Conservation (phyloP, 2,888 invertebrate genomes). For the Synanthedon tipuliformis region DNA sequence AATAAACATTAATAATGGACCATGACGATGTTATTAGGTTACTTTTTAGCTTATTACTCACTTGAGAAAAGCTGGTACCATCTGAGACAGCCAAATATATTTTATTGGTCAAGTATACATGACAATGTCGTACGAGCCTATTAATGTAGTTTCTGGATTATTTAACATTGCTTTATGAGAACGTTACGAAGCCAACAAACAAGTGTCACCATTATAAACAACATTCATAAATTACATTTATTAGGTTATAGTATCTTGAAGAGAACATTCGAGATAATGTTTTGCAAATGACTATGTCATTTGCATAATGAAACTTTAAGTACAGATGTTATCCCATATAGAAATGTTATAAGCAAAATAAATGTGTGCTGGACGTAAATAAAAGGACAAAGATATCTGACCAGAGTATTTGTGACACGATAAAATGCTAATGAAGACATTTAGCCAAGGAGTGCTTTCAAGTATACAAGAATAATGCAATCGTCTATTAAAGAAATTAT, state of each 20-base stretch:
- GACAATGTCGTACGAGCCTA: too few relatives aligned
- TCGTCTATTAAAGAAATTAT: background rate
- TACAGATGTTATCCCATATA: background rate
- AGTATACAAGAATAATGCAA: slow-evolving; percentile 9
- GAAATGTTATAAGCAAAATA: background rate
- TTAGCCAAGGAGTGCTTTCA: slow-evolving; percentile 18
- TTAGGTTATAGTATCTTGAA: background rate
- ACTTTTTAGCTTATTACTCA: too few relatives aligned
- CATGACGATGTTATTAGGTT: too few relatives aligned
- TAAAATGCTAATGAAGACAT: slow-evolving; percentile 29
- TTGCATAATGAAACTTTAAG: background rate
- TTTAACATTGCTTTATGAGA: too few relatives aligned
- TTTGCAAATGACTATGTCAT: background rate
- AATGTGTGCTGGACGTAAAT: background rate
- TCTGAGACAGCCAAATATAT: too few relatives aligned
- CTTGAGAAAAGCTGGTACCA: too few relatives aligned
- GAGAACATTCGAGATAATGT: background rate
- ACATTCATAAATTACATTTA: background rate
- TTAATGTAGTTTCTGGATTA: too few relatives aligned
- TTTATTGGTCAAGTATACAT: too few relatives aligned
- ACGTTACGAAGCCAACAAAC: background rate
- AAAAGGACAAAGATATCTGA: background rate
- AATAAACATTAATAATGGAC: too few relatives aligned
- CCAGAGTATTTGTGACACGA: slow-evolving; percentile 11
- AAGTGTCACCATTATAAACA: background rate